Evolutionary conservation across 2,113 vertebrate genomes (phyloP).

Genomic region (Pangasianodon gigas): DNA sequence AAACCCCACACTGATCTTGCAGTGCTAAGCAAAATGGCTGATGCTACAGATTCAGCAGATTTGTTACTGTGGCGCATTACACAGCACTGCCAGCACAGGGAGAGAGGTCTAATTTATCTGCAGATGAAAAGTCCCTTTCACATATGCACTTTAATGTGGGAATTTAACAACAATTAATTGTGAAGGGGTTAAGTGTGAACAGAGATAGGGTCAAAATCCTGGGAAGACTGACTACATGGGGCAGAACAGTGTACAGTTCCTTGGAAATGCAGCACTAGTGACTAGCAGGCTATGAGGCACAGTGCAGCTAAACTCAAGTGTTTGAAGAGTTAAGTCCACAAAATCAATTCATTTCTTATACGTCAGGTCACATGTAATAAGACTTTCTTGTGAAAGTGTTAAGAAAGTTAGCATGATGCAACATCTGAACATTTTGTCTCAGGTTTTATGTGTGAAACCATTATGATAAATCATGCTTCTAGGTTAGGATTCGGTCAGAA

Average conservation of each 20-base stretch:
- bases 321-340: neutral
- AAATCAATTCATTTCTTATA: neutral
- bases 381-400: neutral
- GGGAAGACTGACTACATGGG: neutral
- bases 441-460: neutral
- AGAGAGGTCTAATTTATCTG: neutral
- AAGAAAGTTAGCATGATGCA: neutral
- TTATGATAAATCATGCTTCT: neutral
- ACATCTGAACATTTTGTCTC: neutral
- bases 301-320: neutral
- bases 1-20: neutral
- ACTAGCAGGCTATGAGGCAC: neutral
- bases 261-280: neutral
- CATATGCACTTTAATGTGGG: neutral
- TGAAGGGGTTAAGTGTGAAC: neutral
- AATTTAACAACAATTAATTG: neutral
- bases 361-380: neutral
- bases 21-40: neutral
- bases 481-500: neutral
- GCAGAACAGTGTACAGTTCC: neutral
- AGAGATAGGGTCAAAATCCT: neutral
- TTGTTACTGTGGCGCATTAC: neutral
- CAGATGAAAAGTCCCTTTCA: neutral
- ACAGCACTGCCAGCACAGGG: neutral
- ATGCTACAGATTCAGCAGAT: conserved; percentile 6